Conservation (phyloP, 2,113 vertebrate genomes). For the Micronycteris hirsuta region DNA sequence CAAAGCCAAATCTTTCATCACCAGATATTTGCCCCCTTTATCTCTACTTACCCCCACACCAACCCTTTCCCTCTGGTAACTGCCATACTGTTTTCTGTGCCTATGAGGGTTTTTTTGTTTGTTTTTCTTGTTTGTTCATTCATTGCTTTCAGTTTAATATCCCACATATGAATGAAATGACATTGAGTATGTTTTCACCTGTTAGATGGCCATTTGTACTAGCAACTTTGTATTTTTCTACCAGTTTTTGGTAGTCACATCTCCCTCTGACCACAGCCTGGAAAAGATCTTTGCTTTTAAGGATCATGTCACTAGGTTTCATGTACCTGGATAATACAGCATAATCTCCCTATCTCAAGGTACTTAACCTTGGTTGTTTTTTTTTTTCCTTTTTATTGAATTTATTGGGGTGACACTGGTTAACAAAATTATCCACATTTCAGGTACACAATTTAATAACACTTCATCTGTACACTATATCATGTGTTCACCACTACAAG, state of each 20-base stretch:
- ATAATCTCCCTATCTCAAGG: neutral
- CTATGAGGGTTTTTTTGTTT: neutral
- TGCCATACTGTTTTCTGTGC: neutral
- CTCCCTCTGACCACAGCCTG: neutral
- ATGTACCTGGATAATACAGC: neutral
- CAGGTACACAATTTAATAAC: no score
- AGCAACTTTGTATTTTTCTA: constrained; percentile 18
- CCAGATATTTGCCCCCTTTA: neutral
- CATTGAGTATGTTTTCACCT: constrained; percentile 4
- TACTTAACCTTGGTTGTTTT: neutral
- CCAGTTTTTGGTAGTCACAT: neutral
- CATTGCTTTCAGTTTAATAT: neutral
- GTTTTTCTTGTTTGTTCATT: neutral
- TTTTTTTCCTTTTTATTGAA: no score
- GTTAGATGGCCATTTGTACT: neutral
- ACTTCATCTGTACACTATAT: no score
- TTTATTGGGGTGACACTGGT: no score
- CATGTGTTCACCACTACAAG: no score
- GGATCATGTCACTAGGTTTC: neutral
- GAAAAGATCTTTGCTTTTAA: neutral
- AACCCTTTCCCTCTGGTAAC: neutral
- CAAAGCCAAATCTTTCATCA: neutral
- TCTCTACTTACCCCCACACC: neutral
- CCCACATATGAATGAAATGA: neutral
- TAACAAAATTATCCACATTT: no score